These are phyloP conservation scores for Dinothrombium tinctorium DNA, from an alignment of 1,140 invertebrate genomes.

Conservation along the genomic window DNA sequence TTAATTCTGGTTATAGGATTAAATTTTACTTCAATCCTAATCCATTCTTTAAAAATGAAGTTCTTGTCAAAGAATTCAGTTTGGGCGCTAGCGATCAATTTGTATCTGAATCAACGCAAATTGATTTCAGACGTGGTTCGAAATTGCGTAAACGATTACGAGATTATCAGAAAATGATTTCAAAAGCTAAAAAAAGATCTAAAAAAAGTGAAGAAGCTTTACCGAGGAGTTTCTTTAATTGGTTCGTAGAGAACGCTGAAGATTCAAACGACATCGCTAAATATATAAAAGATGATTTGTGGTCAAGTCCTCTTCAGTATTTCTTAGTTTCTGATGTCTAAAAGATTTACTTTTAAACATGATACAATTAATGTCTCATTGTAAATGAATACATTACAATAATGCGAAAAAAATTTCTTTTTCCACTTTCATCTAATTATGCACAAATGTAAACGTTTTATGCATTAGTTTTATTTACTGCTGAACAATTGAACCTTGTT, in stretches of 20 bases:
- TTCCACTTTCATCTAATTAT: too few species aligned
- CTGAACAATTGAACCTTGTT: too few species aligned
- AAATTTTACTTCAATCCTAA: constrained; percentile 45
- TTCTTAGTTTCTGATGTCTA: constrained; percentile 45
- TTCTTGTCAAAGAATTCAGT: constrained; percentile 16
- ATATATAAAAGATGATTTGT: constrained; percentile 30
- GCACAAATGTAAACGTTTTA: too few species aligned
- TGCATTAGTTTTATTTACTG: too few species aligned
- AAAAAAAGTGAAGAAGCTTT: constrained; percentile 28
- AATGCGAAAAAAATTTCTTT: too few species aligned
- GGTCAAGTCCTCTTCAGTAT: constrained; percentile 74
- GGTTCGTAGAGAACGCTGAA: constrained; percentile 51
- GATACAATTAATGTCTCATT: too few species aligned
- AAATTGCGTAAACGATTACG: constrained; percentile 35
- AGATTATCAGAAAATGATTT: constrained; percentile 17
- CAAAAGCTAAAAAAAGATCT: constrained; percentile 20
- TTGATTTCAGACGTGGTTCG: constrained; percentile 52
- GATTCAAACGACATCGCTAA: constrained; percentile 59
- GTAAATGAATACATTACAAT: too few species aligned
- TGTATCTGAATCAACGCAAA: constrained; percentile 39
- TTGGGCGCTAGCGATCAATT: constrained; percentile 29
- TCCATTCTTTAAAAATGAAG: constrained; percentile 17
- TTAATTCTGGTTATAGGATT: constrained; percentile 60
- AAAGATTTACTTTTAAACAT: too few species aligned
- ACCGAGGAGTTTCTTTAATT: constrained; percentile 49